Conservation (phyloP, 2,113 vertebrate genomes). For the Irena cyanogastra region DNA sequence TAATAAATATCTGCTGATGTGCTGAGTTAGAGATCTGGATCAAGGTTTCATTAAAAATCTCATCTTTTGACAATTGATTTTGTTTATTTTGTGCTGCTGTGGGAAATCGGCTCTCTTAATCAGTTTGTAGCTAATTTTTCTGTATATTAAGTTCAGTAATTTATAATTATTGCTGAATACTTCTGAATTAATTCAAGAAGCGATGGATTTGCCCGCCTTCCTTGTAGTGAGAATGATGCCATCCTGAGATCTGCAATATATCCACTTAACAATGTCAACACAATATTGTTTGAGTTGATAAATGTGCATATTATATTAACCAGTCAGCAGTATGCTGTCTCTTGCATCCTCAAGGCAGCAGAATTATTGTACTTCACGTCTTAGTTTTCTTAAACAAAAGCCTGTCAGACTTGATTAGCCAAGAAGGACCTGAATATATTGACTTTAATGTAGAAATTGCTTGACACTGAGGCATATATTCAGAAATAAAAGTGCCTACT, state of each 20-base stretch:
- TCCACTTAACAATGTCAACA: slow-evolving; percentile 10
- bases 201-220: accelerated
- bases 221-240: neutral
- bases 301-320: slow-evolving; percentile 18
- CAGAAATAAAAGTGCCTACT: slow-evolving; percentile 8
- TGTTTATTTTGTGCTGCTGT: neutral
- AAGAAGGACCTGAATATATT: slow-evolving; percentile 31
- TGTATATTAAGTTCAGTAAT: neutral
- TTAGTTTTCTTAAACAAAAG: slow-evolving; percentile 50
- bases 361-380: neutral
- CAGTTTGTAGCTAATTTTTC: neutral
- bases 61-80: neutral
- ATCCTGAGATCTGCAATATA: neutral
- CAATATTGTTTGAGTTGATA: slow-evolving; percentile 6
- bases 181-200: neutral
- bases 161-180: neutral
- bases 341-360: slow-evolving; percentile 23
- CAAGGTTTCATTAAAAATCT: neutral
- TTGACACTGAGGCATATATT: neutral
- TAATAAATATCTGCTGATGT: neutral
- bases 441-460: slow-evolving; percentile 27
- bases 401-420: slow-evolving; percentile 53
- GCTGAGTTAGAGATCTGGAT: neutral
- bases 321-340: slow-evolving; percentile 6
- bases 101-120: neutral